Conservation (phyloP, 2,797 vertebrate species). For the Meriones psammophilus region DNA sequence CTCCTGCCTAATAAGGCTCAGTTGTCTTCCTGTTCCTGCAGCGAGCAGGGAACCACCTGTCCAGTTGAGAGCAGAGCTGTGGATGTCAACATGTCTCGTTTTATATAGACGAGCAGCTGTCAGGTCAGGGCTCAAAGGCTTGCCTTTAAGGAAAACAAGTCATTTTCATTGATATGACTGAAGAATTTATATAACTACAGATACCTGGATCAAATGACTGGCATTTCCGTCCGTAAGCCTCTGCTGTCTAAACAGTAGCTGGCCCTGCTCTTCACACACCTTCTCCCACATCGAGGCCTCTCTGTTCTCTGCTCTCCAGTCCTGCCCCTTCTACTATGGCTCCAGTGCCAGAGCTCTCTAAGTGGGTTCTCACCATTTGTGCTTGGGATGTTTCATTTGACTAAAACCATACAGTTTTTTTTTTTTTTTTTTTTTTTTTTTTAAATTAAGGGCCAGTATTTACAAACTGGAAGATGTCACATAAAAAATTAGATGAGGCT, state of each 20-base stretch:
- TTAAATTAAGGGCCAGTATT: background rate
- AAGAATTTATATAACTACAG: conserved; percentile 56
- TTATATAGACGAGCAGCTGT: conserved; percentile 65
- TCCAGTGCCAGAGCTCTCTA: background rate
- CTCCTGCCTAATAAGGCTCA: conserved; percentile 66
- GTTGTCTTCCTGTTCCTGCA: conserved; percentile 74
- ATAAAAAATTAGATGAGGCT: background rate
- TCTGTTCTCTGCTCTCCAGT: background rate
- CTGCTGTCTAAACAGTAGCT: background rate
- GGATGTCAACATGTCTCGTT: conserved; percentile 65
- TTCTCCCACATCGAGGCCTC: background rate
- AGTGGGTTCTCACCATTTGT: background rate
- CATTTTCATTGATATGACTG: conserved; percentile 50
- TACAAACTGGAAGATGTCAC: background rate
- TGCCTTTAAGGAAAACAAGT: conserved; percentile 77
- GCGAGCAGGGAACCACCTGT: conserved; percentile 60
- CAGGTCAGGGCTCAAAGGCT: conserved; percentile 68
- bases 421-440: background rate
- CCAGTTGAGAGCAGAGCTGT: conserved; percentile 59
- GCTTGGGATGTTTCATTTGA: conserved; percentile 6
- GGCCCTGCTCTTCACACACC: background rate
- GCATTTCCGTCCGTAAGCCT: background rate
- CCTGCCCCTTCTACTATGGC: background rate
- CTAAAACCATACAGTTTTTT: background rate
- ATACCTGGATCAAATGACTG: conserved; percentile 50